Evolutionary conservation across 1,140 invertebrate species (phyloP).

Genomic region (Melitaea cinxia): DNA sequence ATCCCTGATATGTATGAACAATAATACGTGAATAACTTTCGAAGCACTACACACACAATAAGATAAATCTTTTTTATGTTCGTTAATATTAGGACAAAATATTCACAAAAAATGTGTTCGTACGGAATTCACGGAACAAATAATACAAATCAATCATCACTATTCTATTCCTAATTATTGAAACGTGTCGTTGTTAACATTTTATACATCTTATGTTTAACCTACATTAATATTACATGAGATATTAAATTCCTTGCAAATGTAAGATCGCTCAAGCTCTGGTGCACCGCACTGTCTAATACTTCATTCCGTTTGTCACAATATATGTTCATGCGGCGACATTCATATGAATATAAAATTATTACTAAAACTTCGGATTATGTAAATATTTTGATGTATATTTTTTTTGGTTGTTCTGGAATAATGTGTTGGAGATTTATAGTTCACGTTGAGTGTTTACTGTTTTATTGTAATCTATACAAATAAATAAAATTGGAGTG

Average conservation of each 20-base stretch:
- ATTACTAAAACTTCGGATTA: slow-evolving; percentile 54
- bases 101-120: too few species aligned
- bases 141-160: too few species aligned
- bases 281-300: not conserved
- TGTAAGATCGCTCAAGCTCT: not conserved
- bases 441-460: not conserved
- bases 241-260: slow-evolving; percentile 6
- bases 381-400: slow-evolving; percentile 44
- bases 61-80: too few species aligned
- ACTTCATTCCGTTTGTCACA: slow-evolving; percentile 14
- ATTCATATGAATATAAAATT: slow-evolving; percentile 31
- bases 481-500: too few species aligned
- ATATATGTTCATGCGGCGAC: slow-evolving; percentile 44
- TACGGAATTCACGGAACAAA: too few species aligned
- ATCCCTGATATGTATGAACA: too few species aligned
- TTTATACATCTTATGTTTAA: not conserved
- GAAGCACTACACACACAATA: too few species aligned
- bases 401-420: not conserved
- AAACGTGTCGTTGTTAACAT: too few species aligned
- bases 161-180: too few species aligned
- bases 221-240: not conserved
- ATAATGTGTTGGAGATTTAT: not conserved
- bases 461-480: too few species aligned
- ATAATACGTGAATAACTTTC: too few species aligned
- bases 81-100: too few species aligned